phyloP scores from a whole-genome alignment of 2,113 vertebrate species.

The Erinaceus europaeus region DNA sequence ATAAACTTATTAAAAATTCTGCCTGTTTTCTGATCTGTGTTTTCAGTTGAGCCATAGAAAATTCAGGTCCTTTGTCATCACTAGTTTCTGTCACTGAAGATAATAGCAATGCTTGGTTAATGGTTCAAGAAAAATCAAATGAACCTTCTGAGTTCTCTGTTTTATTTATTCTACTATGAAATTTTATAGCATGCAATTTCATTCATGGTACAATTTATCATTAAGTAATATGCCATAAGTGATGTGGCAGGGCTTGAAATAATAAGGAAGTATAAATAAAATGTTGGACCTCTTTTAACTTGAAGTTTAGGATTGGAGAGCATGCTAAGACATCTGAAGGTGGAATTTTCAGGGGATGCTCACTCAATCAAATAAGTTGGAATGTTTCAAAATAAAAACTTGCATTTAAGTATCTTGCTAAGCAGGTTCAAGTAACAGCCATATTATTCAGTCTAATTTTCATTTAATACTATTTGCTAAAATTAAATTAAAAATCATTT shows the following conservation, averaged over 20 bases:
- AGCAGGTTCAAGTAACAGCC: background rate
- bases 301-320: conserved; percentile 23
- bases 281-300: conserved; percentile 32
- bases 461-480: background rate
- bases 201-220: conserved; percentile 59
- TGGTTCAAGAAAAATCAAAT: conserved; percentile 70
- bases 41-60: conserved; percentile 60
- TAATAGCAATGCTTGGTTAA: conserved; percentile 64
- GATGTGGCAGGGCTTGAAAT: conserved; percentile 28
- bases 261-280: conserved; percentile 48
- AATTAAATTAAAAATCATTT: no score
- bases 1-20: conserved; percentile 33
- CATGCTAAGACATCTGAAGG: background rate
- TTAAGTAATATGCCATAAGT: conserved; percentile 52
- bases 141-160: conserved; percentile 20
- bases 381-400: background rate
- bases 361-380: background rate
- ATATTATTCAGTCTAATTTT: background rate
- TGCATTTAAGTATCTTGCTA: background rate
- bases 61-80: conserved; percentile 45
- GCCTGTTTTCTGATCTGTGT: conserved; percentile 44
- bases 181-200: conserved; percentile 56
- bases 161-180: conserved; percentile 70
- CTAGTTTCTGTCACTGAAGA: conserved; percentile 49
- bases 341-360: background rate